phyloP scores from a whole-genome alignment of 37 sponge, comb jelly and placozoan species.

The Hormiphora californensis region DNA sequence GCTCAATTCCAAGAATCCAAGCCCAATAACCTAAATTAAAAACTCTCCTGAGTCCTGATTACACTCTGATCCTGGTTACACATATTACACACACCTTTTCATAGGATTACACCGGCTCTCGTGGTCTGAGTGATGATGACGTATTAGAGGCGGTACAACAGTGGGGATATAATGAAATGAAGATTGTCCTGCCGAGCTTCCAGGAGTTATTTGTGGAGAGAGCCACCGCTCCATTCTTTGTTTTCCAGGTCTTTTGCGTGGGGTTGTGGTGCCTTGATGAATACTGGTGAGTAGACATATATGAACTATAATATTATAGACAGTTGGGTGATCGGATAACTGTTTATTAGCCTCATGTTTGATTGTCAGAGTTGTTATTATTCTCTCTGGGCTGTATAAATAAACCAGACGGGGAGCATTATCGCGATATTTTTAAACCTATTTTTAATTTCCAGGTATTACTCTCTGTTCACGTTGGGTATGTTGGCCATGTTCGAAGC shows the following conservation, averaged over 20 bases:
- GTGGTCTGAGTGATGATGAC: constrained; percentile 49
- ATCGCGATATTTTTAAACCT: too few relatives aligned
- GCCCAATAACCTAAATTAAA: too few relatives aligned
- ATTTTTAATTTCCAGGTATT: too few relatives aligned
- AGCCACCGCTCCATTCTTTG: constrained; percentile 96
- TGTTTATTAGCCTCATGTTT: background rate
- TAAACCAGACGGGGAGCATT: too few relatives aligned
- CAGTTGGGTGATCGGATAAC: too few relatives aligned
- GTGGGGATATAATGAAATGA: constrained; percentile 67
- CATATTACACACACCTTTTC: too few relatives aligned
- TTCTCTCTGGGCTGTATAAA: too few relatives aligned
- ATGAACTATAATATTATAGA: too few relatives aligned
- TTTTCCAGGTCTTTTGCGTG: constrained; percentile 99
- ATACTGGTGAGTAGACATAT: constrained; percentile 66
- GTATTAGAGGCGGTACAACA: constrained; percentile 57
- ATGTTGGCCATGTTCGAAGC: constrained; percentile 93
- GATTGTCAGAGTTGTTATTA: background rate
- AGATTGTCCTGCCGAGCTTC: constrained; percentile 76
- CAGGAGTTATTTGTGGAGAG: constrained; percentile 80
- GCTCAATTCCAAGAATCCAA: too few relatives aligned
- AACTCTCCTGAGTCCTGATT: too few relatives aligned
- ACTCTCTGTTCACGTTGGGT: constrained; percentile 87
- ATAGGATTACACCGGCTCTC: constrained; percentile 1
- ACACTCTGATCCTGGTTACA: too few relatives aligned
- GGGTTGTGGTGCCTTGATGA: constrained; percentile 96